Percentiles rank a stretch among this genome's conserved stretches.
Evolutionary conservation across 1,140 invertebrate species (phyloP).

Genomic region (Nylanderia fulva): DNA sequence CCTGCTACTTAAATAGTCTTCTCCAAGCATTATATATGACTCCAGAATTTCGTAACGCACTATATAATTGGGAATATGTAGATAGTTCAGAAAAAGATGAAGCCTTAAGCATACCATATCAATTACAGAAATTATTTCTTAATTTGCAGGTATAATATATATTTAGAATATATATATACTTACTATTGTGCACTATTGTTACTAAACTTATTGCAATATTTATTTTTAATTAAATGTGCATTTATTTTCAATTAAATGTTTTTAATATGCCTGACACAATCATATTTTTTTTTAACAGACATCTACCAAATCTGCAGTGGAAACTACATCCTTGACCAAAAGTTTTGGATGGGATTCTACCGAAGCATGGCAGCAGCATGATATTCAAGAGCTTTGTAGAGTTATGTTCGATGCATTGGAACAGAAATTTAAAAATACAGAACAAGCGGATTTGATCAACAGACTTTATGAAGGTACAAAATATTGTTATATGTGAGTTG

Average conservation of each 20-base stretch:
- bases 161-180: not conserved
- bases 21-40: conserved; percentile 97
- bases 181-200: no score
- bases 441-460: conserved; percentile 94
- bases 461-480: conserved; percentile 89
- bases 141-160: conserved; percentile 90
- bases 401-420: conserved; percentile 97
- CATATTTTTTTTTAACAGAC: conserved; percentile 86
- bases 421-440: conserved; percentile 94
- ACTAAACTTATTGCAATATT: not conserved
- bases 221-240: not conserved
- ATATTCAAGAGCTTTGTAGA: conserved; percentile 96
- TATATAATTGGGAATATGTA: conserved; percentile 94
- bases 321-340: conserved; percentile 95
- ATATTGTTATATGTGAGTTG: conserved; percentile 13
- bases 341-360: conserved; percentile 97
- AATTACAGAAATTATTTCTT: conserved; percentile 95
- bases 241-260: conserved; percentile 8
- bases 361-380: conserved; percentile 97
- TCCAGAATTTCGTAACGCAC: conserved; percentile 96
- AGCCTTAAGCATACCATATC: conserved; percentile 93
- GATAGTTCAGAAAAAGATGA: conserved; percentile 88
- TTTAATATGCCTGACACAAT: conserved; percentile 12
- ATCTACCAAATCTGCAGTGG: conserved; percentile 90
- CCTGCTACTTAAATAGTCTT: conserved; percentile 96